Base-by-base conservation (phyloP, 92 coral and sea anemone species). In the Chrysogorgia sp. region DNA sequence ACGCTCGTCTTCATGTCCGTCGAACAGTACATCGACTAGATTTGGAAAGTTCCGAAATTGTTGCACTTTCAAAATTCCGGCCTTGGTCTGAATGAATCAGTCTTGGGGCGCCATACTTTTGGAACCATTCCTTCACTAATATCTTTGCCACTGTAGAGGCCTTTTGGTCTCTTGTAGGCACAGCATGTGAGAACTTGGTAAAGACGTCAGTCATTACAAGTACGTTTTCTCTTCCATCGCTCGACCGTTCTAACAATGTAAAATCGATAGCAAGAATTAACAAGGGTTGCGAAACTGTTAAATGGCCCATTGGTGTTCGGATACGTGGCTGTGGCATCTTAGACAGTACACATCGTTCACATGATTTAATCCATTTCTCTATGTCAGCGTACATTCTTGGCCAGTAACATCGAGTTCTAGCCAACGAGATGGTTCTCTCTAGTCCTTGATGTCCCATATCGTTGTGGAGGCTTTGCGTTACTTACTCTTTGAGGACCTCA, bases 71-170 rank as follows among this genome's bases (percentile, higher is more conserved):
- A 26, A 88, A 89, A 43, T 67, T 56, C 58, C 92, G 78, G 24
- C 90, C 88, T 58, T 86, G 90, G 43, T 89, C 88, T 28, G 92
- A 89, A 25, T 86, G 92, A 21, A 89, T 82, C 25, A 87, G 35
- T 10, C 25, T 40, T 2, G 86, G 87, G 0, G 43, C 49, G 1
- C 87, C 92, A 49, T 85, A 89, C 58, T 77, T 81, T 9, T 74
- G 81, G 26, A 88, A 88, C 85, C 90, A 88, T 61, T 88, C 92
- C 25, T 86, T 78, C 0, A 89, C 58, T 0, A 89, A 60, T 1
- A 57, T 84, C 25, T 66, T 86, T 0, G 90, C 88, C 53, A 82
- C 86, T 0, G 90, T 89, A 21, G 32, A 29, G 0, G 84, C 92
- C 34, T 67, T 66, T 34, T 86, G 90, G 26, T 89, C 88, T 45